phyloP scores from a whole-genome alignment of 2,797 vertebrate species.

The Babyrousa celebensis region DNA sequence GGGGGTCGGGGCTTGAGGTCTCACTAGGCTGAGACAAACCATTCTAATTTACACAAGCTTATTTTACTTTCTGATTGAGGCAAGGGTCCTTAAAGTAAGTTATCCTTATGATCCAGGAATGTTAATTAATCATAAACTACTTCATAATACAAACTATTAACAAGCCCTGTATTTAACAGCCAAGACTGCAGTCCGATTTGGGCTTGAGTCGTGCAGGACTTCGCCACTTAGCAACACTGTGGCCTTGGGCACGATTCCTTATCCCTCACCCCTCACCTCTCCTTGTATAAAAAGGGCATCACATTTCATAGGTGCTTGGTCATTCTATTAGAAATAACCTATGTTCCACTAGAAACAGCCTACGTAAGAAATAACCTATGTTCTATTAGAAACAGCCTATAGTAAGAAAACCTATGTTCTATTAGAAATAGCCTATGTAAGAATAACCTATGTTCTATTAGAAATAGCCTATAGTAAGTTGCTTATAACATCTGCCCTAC shows the following conservation, averaged over 20 bases:
- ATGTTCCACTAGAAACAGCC: no score
- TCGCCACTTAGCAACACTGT: not conserved
- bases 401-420: not conserved
- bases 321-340: slow-evolving; percentile 8
- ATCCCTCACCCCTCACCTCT: not conserved
- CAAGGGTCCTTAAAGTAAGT: slow-evolving; percentile 41
- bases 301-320: slow-evolving; percentile 12
- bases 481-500: not conserved
- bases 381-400: slow-evolving; percentile 2
- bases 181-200: not conserved
- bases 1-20: no score
- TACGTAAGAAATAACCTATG: not conserved
- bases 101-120: not conserved
- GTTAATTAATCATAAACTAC: slow-evolving; percentile 13
- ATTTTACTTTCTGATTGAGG: slow-evolving; percentile 6
- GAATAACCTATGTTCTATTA: not conserved
- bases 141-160: slow-evolving; percentile 11
- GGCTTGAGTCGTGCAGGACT: not conserved
- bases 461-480: not conserved
- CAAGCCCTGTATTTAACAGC: not conserved
- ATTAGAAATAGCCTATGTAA: not conserved
- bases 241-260: not conserved
- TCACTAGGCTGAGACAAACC: slow-evolving; percentile 4
- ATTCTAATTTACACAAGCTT: not conserved
- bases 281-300: not conserved